These are phyloP conservation scores for Synergus umbraculus DNA, from an alignment of 2,888 invertebrate species.

Conservation along the genomic window DNA sequence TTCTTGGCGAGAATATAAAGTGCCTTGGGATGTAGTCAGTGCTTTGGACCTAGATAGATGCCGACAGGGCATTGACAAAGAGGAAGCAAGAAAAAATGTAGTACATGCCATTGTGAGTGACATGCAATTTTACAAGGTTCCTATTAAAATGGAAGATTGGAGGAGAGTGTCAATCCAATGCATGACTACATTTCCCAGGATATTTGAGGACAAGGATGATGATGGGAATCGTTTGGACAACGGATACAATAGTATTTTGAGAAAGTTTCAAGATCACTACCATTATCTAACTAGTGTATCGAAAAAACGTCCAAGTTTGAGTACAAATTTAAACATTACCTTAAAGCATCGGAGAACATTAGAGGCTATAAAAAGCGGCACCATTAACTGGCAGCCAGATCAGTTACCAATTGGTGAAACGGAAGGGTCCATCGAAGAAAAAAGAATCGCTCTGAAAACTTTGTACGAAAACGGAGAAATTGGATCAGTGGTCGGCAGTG, in stretches of 20 bases:
- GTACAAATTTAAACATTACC: background rate
- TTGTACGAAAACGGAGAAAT: background rate
- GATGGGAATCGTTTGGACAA: background rate
- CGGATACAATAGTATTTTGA: background rate
- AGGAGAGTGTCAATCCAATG: background rate
- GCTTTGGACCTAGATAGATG: background rate
- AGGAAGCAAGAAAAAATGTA: background rate
- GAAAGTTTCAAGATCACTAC: too few relatives aligned
- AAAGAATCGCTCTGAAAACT: background rate
- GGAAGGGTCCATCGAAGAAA: background rate
- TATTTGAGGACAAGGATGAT: background rate
- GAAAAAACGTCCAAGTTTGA: background rate
- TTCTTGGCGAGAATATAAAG: background rate
- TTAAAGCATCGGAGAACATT: background rate
- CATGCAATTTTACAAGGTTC: background rate
- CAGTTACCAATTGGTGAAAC: background rate
- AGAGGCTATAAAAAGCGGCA: background rate
- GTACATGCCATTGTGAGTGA: background rate
- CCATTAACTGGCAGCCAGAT: background rate
- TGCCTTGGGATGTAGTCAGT: background rate
- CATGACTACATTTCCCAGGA: background rate
- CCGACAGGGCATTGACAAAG: background rate
- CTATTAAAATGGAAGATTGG: too few relatives aligned
- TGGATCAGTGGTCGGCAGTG: background rate
- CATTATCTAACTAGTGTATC: too few relatives aligned